Evolutionary conservation across 64 coral and sea anemone species (phyloP), one percentile per base, ranked within the genome.

Genomic region (Stichodactyla helianthus): DNA sequence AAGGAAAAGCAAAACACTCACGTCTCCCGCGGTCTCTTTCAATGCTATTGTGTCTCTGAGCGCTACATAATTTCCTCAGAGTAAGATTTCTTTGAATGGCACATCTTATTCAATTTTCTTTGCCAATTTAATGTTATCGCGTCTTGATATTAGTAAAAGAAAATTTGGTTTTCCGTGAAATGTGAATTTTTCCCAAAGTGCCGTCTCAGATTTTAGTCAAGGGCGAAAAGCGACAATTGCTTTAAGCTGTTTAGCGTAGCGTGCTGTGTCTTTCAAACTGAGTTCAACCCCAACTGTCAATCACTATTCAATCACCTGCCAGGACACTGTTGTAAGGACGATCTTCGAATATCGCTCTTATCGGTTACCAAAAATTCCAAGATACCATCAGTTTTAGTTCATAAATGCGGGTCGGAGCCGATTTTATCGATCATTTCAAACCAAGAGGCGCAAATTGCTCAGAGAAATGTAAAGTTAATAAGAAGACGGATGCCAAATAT

Each of bases 261-360:
- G 83, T 79, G 94, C 91, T 97, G 94, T 1, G 94, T 90, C 85
- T 93, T 97, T 97, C 94, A 97, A 97, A 97, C 85, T 86, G 58
- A 88, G 89, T 87, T 92, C 91, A 91, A 89, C 88, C 94, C 94
- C 81, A 97, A 79, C 79, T 90, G 94, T 97, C 94, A 76, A 97
- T 97, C 94, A 97, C 70, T 81, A 86, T 89, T 90, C 58, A 87
- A 92, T 97, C 94, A 97, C 94, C 94, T 97, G 94, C 94, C 77
- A 93, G 18, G 92, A 84, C 84, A 83, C 88, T 87, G 86, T 92
- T 83, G 83, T 89, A 87, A 84, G 52, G 52, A 81, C 51, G 78
- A 51, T 81, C 78, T 81, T 81, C 78, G 53, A 81, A 81, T 81
- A 81, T 52, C 52, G 50, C 31, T 12, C 51, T 53, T 81, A 81